phyloP scores from a whole-genome alignment of 2,113 vertebrate genomes.

The Urocitellus parryii region DNA sequence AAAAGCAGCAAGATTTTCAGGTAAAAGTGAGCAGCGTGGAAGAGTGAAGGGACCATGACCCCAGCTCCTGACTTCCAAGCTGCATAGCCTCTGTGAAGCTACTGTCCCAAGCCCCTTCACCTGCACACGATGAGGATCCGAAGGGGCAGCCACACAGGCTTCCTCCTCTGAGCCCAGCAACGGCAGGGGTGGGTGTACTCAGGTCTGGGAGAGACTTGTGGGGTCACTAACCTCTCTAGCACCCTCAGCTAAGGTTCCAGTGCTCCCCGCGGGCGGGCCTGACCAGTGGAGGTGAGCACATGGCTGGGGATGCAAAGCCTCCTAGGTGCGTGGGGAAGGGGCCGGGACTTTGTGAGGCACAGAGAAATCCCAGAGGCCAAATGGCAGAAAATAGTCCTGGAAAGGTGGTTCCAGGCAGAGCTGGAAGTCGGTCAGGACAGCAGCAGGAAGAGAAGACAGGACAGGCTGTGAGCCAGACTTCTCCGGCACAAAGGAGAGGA shows the following conservation, averaged over 20 bases:
- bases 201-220: not conserved
- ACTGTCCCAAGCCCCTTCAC: not conserved
- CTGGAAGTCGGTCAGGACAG: not conserved
- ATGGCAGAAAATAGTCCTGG: not conserved
- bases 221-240: not conserved
- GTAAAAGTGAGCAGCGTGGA: accelerated
- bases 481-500: no score
- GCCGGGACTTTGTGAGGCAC: not conserved
- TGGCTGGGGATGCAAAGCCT: not conserved
- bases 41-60: not conserved
- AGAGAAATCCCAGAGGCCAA: not conserved
- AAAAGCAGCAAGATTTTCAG: not conserved
- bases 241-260: not conserved
- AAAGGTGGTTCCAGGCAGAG: not conserved
- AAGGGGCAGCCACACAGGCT: not conserved
- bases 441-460: not conserved
- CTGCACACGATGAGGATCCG: not conserved
- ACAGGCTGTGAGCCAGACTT: not conserved
- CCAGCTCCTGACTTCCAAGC: not conserved
- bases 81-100: not conserved
- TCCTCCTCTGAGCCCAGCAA: not conserved
- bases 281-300: not conserved
- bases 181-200: no score
- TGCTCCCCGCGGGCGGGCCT: not conserved
- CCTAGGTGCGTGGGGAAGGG: not conserved